phyloP scores from a whole-genome alignment of 2,797 vertebrate species.

The Labroides dimidiatus region DNA sequence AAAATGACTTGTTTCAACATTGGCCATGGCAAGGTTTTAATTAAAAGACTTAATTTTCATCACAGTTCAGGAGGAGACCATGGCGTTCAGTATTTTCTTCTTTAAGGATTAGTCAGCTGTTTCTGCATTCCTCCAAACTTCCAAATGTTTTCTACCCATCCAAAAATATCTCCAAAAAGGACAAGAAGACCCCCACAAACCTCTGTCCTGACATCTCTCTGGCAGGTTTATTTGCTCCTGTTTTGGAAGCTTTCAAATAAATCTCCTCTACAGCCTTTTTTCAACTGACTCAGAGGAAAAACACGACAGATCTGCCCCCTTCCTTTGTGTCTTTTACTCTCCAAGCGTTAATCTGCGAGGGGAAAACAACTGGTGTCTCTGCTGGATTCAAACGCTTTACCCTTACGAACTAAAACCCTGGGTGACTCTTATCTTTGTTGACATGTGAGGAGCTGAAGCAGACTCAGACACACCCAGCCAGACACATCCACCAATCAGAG shows the following conservation, averaged over 20 bases:
- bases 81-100: neutral
- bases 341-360: slow-evolving; percentile 16
- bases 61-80: neutral
- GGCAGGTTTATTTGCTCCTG: slow-evolving; percentile 18
- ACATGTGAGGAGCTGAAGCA: slow-evolving; percentile 52
- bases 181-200: neutral
- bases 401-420: slow-evolving; percentile 32
- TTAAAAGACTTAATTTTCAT: neutral
- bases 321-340: slow-evolving; percentile 36
- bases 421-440: slow-evolving; percentile 60
- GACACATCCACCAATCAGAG: slow-evolving; percentile 31
- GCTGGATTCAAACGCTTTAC: slow-evolving; percentile 33
- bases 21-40: neutral
- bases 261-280: slow-evolving; percentile 32
- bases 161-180: slow-evolving; percentile 32
- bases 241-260: slow-evolving; percentile 32
- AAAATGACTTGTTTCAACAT: slow-evolving; percentile 1
- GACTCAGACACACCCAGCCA: slow-evolving; percentile 30
- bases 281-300: neutral
- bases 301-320: slow-evolving; percentile 25
- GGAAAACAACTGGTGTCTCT: slow-evolving; percentile 7
- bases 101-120: neutral
- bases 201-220: slow-evolving; percentile 3
- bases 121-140: slow-evolving; percentile 4
- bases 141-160: neutral